Evolutionary conservation across 2,797 vertebrate genomes (phyloP), one percentile per base, ranked within the genome.

Genomic region (Xenentodon cancila): DNA sequence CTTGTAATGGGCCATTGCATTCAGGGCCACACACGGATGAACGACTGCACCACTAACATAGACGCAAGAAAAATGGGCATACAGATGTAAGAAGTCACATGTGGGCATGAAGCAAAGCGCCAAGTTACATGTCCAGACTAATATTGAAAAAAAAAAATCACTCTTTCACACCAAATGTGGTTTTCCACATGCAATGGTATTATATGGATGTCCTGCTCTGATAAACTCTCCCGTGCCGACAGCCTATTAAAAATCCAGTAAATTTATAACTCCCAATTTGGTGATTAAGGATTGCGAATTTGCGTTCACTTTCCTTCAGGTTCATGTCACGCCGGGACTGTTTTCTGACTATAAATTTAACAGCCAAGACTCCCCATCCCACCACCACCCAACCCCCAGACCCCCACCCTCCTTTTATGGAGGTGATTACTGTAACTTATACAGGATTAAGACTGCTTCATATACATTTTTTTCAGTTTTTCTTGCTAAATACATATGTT

Each of bases 271-370:
- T 92, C 92, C 90, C 91, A 62, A 69, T 81, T 62, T 86, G 79
- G 69, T 89, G 84, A 92, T 92, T 86, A 88, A 73, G 80, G 79
- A 88, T 77, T 75, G 82, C 66, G 77, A 84, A 87, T 82, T 86
- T 89, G 82, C 68, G 91, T 79, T 82, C 78, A 80, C 81, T 66
- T 81, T 81, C 79, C 75, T 81, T 89, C 85, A 71, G 77, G 72
- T 87, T 88, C 86, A 81, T 83, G 89, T 92, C 90, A 92, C 92
- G 88, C 84, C 53, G 82, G 89, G 77, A 88, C 82, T 93, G 86
- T 93, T 94, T 93, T 89, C 84, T 87, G 77, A 92, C 92, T 81
- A 90, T 94, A 94, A 94, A 94, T 93, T 92, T 94, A 86, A 89
- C 88, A 73, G 92, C 91, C 91, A 91, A 84, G 71, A 81, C 79